Base-by-base conservation (phyloP, 2,797 vertebrate species). In the Parambassis ranga region DNA sequence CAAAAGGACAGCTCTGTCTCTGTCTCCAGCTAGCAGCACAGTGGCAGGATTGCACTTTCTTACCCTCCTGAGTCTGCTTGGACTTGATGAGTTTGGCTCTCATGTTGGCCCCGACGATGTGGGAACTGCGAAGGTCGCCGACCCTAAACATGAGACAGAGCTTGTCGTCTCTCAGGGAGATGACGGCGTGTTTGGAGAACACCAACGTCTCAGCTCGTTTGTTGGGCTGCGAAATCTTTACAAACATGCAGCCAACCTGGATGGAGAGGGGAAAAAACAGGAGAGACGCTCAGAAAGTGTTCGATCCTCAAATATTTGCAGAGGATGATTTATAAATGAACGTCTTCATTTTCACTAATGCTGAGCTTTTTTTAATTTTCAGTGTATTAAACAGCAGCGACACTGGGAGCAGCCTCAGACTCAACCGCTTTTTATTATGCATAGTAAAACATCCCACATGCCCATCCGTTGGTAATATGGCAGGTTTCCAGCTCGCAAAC, bases 221-320 rank as follows among this genome's bases (percentile, higher is more conserved):
- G 93, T 97, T 98, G 84, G 97, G 97, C 88, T 98, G 97, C 0
- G 96, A 98, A 91, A 98, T 98, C 92, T 99, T 98, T 62, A 98
- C 96, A 22, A 98, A 99, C 97, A 99, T 99, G 61, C 97, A 99
- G 65, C 97, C 97, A 71, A 98, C 93, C 93, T 94, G 71, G 6
- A 55, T 0, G 2, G n/a, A 70, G 7, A 39, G 22, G 10, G 9
- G 26, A 22, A 1, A 8, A 16, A 3, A 18, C 3, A 7, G 6
- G 16, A 23, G 7, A 37, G 8, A 18, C 51, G 43, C 16, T 15
- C 28, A 14, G 27, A 31, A 22, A 2, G 13, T 15, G 3, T 3
- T 3, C 20, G 0, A 19, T 15, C 9, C 13, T n/a, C 4, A 13
- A 11, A 26, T 9, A 47, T 16, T 33, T 49, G 6, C 7, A 31